Base-by-base conservation (phyloP, 1,140 invertebrate genomes). In the Drosophila triauraria region DNA sequence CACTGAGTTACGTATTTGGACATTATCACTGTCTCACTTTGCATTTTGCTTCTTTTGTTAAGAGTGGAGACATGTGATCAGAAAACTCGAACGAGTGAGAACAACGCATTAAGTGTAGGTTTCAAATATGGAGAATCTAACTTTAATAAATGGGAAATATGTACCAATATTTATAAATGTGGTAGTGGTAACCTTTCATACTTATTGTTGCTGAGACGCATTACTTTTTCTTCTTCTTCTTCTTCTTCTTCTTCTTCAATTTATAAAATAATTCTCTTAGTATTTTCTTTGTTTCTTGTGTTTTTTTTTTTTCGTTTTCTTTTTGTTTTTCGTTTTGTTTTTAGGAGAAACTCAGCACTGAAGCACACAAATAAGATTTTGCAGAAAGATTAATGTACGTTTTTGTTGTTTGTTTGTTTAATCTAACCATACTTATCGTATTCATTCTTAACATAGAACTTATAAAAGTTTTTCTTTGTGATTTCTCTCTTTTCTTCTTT, bases 391-490 rank as follows among this genome's bases (percentile, higher is more conserved):
- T 60, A 62, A 78, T 86, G 83, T 74, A 80, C 72, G 51, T 54
- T 54, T 54, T 54, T 32, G 17, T 13, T 27, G 13, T n/a, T 50
- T 50, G 7, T 75, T 87, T 86, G 70, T 87, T 87, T 87, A 84
- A 88, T 87, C 84, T 87, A 87, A 87, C 77, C 77, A 68, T 88
- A 80, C 79, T 78, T 90, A 80, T 76, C 43, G 59, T 75, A 63
- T 63, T 72, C 46, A 76, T 82, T 54, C 83, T 87, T 87, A 78
- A 79, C 82, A 75, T 87, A 88, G 64, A 87, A 87, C 84, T 87
- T 87, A 87, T 87, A 87, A 87, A 87, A 87, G 78, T 78, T 88
- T 54, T 87, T 87, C 84, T 87, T 87, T 87, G 84, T 87, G 84
- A 87, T 87, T 88, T 88, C 67, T 83, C 75, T 82, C 75, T 82